A percentile compares a stretch with the other conserved stretches of the same genome.
These are phyloP conservation scores for Caradrina kadenii DNA, from an alignment of 2,888 invertebrate species.

Conservation along the genomic window DNA sequence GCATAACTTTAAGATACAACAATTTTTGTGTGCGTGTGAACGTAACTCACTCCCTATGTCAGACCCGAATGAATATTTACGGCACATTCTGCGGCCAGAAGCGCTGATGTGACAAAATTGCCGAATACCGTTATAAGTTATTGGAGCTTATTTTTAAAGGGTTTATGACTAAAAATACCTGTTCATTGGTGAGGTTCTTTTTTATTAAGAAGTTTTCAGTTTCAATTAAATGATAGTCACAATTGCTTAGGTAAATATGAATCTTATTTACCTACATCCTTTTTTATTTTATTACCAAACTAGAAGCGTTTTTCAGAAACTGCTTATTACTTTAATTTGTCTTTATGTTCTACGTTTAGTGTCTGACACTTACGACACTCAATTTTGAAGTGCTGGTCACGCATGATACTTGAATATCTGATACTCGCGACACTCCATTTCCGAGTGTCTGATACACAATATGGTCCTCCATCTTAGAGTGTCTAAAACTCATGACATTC, in stretches of 20 bases:
- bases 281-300: too few species aligned
- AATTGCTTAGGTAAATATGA: neutral
- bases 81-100: slow-evolving; percentile 31
- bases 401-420: neutral
- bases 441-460: neutral
- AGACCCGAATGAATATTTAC: slow-evolving; percentile 64
- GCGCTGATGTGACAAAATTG: slow-evolving; percentile 56
- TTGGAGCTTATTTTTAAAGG: slow-evolving; percentile 43
- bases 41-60: slow-evolving; percentile 68
- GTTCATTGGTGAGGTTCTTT: neutral
- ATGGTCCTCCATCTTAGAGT: neutral
- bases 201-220: slow-evolving; percentile 15
- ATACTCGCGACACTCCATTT: neutral
- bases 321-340: neutral
- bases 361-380: neutral
- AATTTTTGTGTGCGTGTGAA: slow-evolving; percentile 60
- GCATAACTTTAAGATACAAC: slow-evolving; percentile 53
- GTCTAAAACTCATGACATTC: neutral
- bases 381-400: too few species aligned
- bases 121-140: slow-evolving; percentile 41
- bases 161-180: slow-evolving; percentile 15
- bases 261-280: too few species aligned
- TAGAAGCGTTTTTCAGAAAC: neutral
- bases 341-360: neutral
- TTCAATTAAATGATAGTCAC: slow-evolving; percentile 13